Evolutionary conservation across 2,797 vertebrate genomes (phyloP), one percentile per base, ranked within the genome.

Genomic region (Ataeniobius toweri): DNA sequence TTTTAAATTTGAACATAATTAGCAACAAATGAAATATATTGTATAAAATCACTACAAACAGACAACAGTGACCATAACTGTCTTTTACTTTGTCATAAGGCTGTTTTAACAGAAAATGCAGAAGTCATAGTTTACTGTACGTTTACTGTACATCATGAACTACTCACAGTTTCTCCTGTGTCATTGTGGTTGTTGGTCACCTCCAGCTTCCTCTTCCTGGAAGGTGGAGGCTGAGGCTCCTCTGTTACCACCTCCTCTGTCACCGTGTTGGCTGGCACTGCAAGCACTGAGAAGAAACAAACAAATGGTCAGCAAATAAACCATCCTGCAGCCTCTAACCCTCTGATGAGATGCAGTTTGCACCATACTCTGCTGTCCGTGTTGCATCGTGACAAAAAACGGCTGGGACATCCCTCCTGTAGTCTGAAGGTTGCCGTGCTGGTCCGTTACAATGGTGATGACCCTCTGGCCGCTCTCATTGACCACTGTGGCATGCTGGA

Each of bases 371-470:
- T 96, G 96, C 83, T 97, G 96, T 24, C 97, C 96, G 0, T 97
- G 96, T 81, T 96, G 96, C 96, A 97, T 82, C 3, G 96, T 96
- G 14, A 97, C 95, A 1, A 97, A 93, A 77, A 98, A 96, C 0
- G 96, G 97, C 79, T 96, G 97, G 2, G 93, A 59, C 61, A 97
- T 92, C 72, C 94, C 83, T 6, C 94, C 88, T 0, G 94, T 36
- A 0, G 95, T 56, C 69, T 96, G 97, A 80, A 98, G 92, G 88
- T 94, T 94, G 56, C 96, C 93, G 6, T 97, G 94, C 74, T 97
- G 95, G 61, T 97, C 96, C 0, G 97, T 96, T 55, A 98, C 94
- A 68, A 98, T 97, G 79, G 97, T 96, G 83, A 98, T 97, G 85
- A 98, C 95, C 46, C 94, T 94, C 91, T 97, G 97, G 80, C 96